Evolutionary conservation across 2,797 vertebrate species (phyloP).

Genomic region (Anomalospiza imberbis): DNA sequence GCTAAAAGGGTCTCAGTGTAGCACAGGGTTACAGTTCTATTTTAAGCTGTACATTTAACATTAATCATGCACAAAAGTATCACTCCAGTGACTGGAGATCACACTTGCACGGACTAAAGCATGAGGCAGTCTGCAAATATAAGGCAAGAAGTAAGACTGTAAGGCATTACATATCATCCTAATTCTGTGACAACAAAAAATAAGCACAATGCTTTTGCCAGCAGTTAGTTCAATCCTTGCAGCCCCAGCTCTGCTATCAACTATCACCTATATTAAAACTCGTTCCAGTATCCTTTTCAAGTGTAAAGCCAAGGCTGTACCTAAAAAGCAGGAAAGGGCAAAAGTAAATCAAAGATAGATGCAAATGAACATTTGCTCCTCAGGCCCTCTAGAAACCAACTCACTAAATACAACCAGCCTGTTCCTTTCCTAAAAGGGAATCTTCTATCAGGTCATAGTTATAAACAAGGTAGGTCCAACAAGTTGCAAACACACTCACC

Average conservation of each 20-base stretch:
- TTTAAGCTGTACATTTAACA: constrained; percentile 1
- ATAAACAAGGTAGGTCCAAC: not conserved
- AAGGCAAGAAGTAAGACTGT: constrained; percentile 24
- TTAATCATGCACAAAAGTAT: constrained; percentile 40
- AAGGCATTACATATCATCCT: constrained; percentile 26
- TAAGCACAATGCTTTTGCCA: constrained; percentile 39
- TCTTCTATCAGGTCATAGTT: not conserved
- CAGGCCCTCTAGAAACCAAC: not conserved
- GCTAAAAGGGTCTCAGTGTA: not conserved
- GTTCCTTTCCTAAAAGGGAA: not conserved
- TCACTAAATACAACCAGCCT: not conserved
- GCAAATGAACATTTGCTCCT: not conserved
- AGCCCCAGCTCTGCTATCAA: constrained; percentile 32
- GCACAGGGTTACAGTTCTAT: not conserved
- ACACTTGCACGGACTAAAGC: constrained; percentile 52
- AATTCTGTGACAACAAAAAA: constrained; percentile 25
- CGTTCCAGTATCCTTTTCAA: constrained; percentile 57
- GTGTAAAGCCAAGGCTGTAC: constrained; percentile 49
- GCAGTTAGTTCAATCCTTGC: constrained; percentile 56
- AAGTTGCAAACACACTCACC: constrained; percentile 73
- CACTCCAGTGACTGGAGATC: constrained; percentile 12
- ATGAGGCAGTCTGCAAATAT: constrained; percentile 46
- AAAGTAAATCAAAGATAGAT: constrained; percentile 13
- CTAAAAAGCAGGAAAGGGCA: constrained; percentile 60
- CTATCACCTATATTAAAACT: constrained; percentile 65